Evolutionary conservation across 2,113 vertebrate species (phyloP).

Genomic region (Cacatua alba): DNA sequence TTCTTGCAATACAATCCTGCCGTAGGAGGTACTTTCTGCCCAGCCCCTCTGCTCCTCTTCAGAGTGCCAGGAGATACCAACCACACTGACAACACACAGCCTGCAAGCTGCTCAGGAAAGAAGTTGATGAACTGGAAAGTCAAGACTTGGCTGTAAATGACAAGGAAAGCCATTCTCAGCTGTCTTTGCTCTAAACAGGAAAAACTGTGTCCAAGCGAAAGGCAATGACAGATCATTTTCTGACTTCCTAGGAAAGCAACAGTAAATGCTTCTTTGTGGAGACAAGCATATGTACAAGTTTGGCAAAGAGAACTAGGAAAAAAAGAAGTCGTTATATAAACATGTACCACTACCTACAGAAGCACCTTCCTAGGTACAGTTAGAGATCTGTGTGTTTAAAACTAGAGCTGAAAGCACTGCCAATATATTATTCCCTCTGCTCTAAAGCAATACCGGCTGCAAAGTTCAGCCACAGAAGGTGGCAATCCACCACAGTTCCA

Average conservation of each 20-base stretch:
- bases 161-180: slow-evolving; percentile 18
- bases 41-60: neutral
- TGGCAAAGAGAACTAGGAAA: slow-evolving; percentile 8
- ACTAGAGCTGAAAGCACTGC: neutral
- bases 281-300: neutral
- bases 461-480: neutral
- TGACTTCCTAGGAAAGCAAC: neutral
- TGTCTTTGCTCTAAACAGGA: slow-evolving; percentile 13
- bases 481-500: neutral
- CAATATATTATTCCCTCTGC: neutral
- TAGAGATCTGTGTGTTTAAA: neutral
- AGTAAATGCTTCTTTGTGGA: slow-evolving; percentile 44
- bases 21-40: neutral
- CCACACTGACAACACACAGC: neutral
- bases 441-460: neutral
- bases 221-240: neutral
- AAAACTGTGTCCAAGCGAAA: neutral
- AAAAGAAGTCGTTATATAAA: neutral
- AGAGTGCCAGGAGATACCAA: neutral
- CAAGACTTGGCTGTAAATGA: neutral
- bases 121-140: slow-evolving; percentile 25
- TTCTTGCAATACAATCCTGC: neutral
- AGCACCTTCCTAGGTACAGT: slow-evolving; percentile 14
- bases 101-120: neutral
- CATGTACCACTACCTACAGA: neutral